Evolutionary conservation across 2,888 invertebrate species (phyloP).

Genomic region (Diarsia dahlii): DNA sequence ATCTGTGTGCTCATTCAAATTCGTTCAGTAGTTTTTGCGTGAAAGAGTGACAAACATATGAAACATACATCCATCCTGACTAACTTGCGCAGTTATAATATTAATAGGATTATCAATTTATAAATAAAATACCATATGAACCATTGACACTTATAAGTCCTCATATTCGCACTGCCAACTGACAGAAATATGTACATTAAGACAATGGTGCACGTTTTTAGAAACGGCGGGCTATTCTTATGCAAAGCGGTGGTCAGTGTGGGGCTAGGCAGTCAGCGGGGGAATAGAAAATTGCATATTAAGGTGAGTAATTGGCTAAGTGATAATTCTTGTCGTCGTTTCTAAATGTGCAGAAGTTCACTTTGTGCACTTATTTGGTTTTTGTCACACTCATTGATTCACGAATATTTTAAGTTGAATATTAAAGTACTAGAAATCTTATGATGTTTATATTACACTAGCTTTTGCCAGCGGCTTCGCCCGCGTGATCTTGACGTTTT

Average conservation of each 20-base stretch:
- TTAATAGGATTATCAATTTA: too few relatives aligned
- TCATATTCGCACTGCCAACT: slow-evolving; percentile 23
- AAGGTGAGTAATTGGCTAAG: neutral
- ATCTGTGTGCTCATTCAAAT: too few relatives aligned
- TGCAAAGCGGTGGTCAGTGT: slow-evolving; percentile 57
- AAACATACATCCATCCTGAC: too few relatives aligned
- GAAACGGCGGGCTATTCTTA: slow-evolving; percentile 59
- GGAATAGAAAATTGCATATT: too few relatives aligned
- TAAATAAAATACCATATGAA: neutral
- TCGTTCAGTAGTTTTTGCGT: too few relatives aligned
- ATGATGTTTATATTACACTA: neutral
- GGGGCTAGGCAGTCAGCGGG: slow-evolving; percentile 34
- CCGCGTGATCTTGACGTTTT: too few relatives aligned
- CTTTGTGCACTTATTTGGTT: neutral
- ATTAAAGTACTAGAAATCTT: too few relatives aligned
- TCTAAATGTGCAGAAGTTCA: neutral
- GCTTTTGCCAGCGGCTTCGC: too few relatives aligned
- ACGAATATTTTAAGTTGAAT: neutral
- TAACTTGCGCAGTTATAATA: too few relatives aligned
- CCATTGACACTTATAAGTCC: slow-evolving; percentile 3
- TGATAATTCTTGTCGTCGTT: neutral
- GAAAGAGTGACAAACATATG: too few relatives aligned
- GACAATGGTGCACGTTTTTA: slow-evolving; percentile 62
- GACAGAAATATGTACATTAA: slow-evolving; percentile 30
- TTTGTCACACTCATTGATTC: neutral